Percentiles rank a stretch among this genome's conserved stretches.
Evolutionary conservation across 2,888 invertebrate species (phyloP).

Genomic region (Cantharis rustica): DNA sequence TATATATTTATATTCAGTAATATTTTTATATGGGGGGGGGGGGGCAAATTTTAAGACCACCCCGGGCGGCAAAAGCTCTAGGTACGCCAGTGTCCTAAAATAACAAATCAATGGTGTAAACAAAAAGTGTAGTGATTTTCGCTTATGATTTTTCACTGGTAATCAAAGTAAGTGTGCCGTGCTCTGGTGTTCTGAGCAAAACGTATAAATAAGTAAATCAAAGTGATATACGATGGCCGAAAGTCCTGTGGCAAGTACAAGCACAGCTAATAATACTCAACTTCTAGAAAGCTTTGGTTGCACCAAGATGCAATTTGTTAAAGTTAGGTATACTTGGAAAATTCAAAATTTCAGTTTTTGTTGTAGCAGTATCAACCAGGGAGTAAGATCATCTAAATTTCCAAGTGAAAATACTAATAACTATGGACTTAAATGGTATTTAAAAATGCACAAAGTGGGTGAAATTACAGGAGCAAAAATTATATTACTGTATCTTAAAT

Average conservation of each 20-base stretch:
- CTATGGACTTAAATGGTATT: constrained; percentile 88
- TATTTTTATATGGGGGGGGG: too few relatives aligned
- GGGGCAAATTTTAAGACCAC: too few relatives aligned
- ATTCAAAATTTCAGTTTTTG: constrained; percentile 99
- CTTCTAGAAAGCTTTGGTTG: background rate
- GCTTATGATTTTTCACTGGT: too few relatives aligned
- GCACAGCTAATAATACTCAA: background rate
- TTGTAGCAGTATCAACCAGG: constrained; percentile 99
- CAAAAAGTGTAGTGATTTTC: too few relatives aligned
- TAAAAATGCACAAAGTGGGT: constrained; percentile 98
- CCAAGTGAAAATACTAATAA: constrained; percentile 99
- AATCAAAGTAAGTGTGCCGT: too few relatives aligned
- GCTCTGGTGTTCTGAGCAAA: too few relatives aligned
- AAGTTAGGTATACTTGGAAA: constrained; percentile 99
- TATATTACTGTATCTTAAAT: constrained; percentile 67
- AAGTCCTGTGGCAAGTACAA: background rate
- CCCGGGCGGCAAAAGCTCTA: too few relatives aligned
- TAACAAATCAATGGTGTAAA: too few relatives aligned
- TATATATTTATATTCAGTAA: too few relatives aligned
- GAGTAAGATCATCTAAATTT: constrained; percentile 98
- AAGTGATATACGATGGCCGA: background rate
- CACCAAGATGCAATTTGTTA: constrained; percentile 90
- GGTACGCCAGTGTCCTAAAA: too few relatives aligned
- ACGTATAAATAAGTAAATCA: too few relatives aligned
- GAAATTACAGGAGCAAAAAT: constrained; percentile 99